These are phyloP conservation scores for Hofmannophila pseudospretella DNA, from an alignment of 2,888 invertebrate species.

Conservation along the genomic window DNA sequence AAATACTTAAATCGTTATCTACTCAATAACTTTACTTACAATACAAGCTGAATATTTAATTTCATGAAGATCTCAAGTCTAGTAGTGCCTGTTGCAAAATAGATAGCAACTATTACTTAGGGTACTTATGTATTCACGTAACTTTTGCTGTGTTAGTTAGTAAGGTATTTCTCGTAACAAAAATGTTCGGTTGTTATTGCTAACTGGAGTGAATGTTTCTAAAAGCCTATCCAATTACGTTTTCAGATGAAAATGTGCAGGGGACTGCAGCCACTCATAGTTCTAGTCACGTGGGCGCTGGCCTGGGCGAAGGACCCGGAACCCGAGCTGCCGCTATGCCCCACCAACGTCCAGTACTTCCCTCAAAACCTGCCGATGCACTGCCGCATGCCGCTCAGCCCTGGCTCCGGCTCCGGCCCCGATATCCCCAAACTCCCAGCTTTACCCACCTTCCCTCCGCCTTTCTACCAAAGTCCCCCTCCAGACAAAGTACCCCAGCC, in stretches of 20 bases:
- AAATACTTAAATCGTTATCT: too few relatives aligned
- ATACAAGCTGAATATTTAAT: too few relatives aligned
- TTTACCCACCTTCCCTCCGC: conserved; percentile 24
- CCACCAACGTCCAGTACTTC: conserved; percentile 49
- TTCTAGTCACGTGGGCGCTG: conserved; percentile 21
- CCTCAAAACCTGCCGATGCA: conserved; percentile 67
- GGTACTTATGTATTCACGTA: too few relatives aligned
- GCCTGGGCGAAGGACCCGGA: conserved; percentile 24
- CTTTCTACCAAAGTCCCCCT: conserved; percentile 25
- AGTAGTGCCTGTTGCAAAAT: too few relatives aligned
- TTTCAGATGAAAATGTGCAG: conserved; percentile 35
- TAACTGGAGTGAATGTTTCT: too few relatives aligned
- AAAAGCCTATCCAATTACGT: too few relatives aligned
- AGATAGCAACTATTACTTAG: too few relatives aligned
- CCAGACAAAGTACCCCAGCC: conserved; percentile 23
- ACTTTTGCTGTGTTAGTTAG: too few relatives aligned
- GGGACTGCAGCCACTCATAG: conserved; percentile 5
- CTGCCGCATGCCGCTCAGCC: conserved; percentile 51
- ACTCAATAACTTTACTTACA: too few relatives aligned
- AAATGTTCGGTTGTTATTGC: too few relatives aligned
- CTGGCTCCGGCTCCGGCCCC: conserved; percentile 11
- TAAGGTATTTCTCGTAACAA: too few relatives aligned
- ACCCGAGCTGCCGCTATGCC: conserved; percentile 54
- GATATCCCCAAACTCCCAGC: conserved; percentile 14
- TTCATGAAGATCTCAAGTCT: too few relatives aligned